Evolutionary conservation across 2,113 vertebrate species (phyloP).

Genomic region (Oxyruncus cristatus): DNA sequence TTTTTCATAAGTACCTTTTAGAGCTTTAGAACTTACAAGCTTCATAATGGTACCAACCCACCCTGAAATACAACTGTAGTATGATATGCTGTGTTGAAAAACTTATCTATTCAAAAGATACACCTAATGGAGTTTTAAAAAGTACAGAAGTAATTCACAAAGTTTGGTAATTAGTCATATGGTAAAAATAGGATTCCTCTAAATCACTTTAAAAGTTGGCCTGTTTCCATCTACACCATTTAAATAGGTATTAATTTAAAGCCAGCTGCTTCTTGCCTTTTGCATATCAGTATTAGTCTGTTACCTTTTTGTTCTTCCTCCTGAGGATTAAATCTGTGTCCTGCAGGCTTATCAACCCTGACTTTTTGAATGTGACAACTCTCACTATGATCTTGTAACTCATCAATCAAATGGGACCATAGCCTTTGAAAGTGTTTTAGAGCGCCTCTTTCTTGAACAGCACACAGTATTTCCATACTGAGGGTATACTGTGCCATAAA

Average conservation of each 20-base stretch:
- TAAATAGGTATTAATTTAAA: constrained; percentile 31
- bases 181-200: constrained; percentile 10
- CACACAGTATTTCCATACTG: background rate
- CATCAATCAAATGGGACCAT: constrained; percentile 8
- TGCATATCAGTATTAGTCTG: background rate
- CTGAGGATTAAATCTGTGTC: constrained; percentile 4
- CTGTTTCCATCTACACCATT: background rate
- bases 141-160: background rate
- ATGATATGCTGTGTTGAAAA: background rate
- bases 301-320: constrained; percentile 13
- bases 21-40: background rate
- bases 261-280: constrained; percentile 11
- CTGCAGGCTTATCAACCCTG: constrained; percentile 9
- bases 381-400: constrained; percentile 29
- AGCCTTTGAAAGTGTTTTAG: background rate
- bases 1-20: constrained; percentile 5
- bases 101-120: background rate
- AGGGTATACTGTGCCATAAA: constrained; percentile 4
- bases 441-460: background rate
- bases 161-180: background rate
- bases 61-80: background rate
- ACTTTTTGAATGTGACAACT: background rate
- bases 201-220: constrained; percentile 11
- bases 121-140: background rate
- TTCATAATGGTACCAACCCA: background rate